A percentile compares a stretch with the other conserved stretches of the same genome.
Evolutionary conservation across 64 coral and sea anemone genomes (phyloP).

Genomic region (Montipora capricornis): DNA sequence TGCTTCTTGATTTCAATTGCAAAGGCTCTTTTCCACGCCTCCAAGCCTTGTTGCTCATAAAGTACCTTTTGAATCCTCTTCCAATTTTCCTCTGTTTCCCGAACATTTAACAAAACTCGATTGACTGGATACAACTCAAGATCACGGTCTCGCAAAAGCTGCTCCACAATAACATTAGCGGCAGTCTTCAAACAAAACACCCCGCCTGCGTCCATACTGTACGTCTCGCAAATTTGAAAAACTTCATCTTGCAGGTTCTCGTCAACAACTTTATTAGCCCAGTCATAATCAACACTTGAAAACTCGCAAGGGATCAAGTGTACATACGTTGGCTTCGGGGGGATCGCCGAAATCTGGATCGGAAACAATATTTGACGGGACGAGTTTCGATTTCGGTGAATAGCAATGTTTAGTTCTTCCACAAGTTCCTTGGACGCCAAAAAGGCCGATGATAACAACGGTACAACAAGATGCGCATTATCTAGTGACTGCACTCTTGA

Average conservation of each 20-base stretch:
- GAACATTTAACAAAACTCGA: conserved; percentile 74
- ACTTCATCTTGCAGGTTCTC: neutral
- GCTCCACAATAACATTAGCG: conserved; percentile 34
- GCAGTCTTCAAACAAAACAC: conserved; percentile 49
- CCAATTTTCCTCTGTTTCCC: conserved; percentile 56
- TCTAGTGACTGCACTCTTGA: conserved; percentile 65
- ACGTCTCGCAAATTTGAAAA: neutral
- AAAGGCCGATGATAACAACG: conserved; percentile 65
- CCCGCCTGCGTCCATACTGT: conserved; percentile 1
- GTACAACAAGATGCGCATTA: conserved; percentile 67
- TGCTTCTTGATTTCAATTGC: conserved; percentile 9
- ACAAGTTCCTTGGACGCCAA: conserved; percentile 74
- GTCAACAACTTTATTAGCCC: conserved; percentile 17
- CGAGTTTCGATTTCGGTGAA: conserved; percentile 69
- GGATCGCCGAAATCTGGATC: conserved; percentile 43
- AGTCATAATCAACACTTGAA: conserved; percentile 55
- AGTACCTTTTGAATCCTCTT: conserved; percentile 20
- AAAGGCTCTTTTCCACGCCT: conserved; percentile 40
- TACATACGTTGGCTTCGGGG: conserved; percentile 68
- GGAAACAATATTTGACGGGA: conserved; percentile 60
- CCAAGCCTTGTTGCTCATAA: conserved; percentile 25
- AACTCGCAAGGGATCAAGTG: conserved; percentile 78
- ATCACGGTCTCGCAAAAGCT: conserved; percentile 9
- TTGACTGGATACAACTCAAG: neutral
- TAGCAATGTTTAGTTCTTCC: conserved; percentile 86